These are phyloP conservation scores for Heliothis virescens DNA, from an alignment of 1,140 invertebrate genomes.

Conservation along the genomic window DNA sequence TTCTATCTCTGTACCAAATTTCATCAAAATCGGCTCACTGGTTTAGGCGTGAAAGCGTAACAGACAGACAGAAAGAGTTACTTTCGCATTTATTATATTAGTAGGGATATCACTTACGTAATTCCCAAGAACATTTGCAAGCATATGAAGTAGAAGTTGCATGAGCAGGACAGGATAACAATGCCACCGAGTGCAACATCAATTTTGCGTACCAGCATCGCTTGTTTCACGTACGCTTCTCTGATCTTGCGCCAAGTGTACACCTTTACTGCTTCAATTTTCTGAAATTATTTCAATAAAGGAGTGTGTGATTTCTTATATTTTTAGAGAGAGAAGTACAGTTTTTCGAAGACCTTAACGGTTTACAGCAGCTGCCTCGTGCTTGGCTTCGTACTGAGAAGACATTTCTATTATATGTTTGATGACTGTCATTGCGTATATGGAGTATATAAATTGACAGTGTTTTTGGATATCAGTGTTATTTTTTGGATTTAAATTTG, in stretches of 20 bases:
- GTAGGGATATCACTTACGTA: slow-evolving; percentile 87
- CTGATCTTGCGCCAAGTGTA: slow-evolving; percentile 77
- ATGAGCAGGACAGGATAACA: slow-evolving; percentile 88
- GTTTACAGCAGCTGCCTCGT: too few species aligned
- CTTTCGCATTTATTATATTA: too few species aligned
- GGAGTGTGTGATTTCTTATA: slow-evolving; percentile 19
- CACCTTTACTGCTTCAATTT: slow-evolving; percentile 54
- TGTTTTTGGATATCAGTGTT: too few species aligned
- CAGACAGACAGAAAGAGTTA: too few species aligned
- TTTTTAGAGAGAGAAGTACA: not conserved
- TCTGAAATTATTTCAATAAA: slow-evolving; percentile 48
- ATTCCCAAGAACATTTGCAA: slow-evolving; percentile 89
- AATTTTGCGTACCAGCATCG: slow-evolving; percentile 87
- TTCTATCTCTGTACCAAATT: too few species aligned
- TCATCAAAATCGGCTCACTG: too few species aligned
- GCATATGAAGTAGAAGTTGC: slow-evolving; percentile 91
- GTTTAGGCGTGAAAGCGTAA: too few species aligned
- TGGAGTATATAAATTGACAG: too few species aligned
- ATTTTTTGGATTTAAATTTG: too few species aligned
- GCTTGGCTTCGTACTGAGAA: too few species aligned
- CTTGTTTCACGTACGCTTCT: slow-evolving; percentile 88
- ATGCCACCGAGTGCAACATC: slow-evolving; percentile 88
- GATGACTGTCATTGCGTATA: too few species aligned
- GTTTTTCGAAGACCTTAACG: not conserved
- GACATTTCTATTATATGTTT: too few species aligned